Percentiles rank a stretch among this genome's conserved stretches.
Evolutionary conservation across 2,797 vertebrate species (phyloP).

Genomic region (Chaetophractus vellerosus): DNA sequence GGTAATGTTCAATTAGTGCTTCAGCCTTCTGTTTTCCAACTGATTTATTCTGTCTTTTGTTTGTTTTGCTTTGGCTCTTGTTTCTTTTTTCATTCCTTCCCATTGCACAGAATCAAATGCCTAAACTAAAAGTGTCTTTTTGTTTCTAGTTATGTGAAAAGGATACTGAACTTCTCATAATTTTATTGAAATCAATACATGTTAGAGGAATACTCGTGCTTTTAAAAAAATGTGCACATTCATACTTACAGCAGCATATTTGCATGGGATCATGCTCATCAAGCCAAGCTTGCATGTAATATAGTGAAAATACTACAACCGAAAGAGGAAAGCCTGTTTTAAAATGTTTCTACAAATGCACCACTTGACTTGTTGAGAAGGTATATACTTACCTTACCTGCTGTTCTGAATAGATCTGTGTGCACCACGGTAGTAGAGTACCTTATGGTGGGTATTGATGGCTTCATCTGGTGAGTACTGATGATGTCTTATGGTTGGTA

Average conservation of each 20-base stretch:
- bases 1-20: conserved; percentile 76
- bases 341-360: conserved; percentile 37
- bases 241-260: background rate
- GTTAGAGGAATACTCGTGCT: background rate
- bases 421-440: background rate
- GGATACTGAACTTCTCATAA: conserved; percentile 27
- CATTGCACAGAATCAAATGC: conserved; percentile 50
- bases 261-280: background rate
- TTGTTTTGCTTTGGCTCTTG: conserved; percentile 37
- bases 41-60: conserved; percentile 42
- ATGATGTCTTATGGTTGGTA: no score
- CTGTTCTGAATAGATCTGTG: background rate
- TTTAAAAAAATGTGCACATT: background rate
- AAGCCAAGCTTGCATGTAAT: background rate
- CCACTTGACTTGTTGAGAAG: background rate
- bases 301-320: background rate
- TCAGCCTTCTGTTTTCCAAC: conserved; percentile 71
- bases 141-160: background rate
- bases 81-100: conserved; percentile 30
- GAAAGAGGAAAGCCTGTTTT: background rate
- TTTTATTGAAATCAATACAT: conserved; percentile 61
- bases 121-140: conserved; percentile 30
- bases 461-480: no score
- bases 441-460: no score
- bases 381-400: background rate